Conservation (phyloP, 2,888 invertebrate genomes). For the Nasonovia ribisnigri region DNA sequence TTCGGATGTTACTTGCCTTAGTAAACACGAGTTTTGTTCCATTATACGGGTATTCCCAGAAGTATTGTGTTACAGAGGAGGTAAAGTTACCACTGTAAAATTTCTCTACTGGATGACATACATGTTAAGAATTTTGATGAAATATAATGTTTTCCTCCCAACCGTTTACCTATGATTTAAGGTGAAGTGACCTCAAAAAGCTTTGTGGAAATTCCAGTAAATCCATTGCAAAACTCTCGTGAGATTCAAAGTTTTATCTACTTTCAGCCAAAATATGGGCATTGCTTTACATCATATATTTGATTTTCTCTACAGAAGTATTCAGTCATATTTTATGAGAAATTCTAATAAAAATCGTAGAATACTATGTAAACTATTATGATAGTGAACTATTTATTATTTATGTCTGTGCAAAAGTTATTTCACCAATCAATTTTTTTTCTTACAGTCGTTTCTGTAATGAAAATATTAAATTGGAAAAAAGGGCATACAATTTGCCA, state of each 20-base stretch:
- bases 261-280: not conserved
- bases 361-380: not conserved
- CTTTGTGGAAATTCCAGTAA: constrained; percentile 6
- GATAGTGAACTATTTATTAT: not conserved
- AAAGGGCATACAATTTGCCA: not conserved
- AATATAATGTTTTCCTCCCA: constrained; percentile 36
- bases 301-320: not conserved
- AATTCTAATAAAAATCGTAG: not conserved
- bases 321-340: not conserved
- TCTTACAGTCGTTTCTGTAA: not conserved
- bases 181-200: constrained; percentile 32
- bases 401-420: not conserved
- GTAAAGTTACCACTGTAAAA: constrained; percentile 44
- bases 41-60: constrained; percentile 36
- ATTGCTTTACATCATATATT: not conserved
- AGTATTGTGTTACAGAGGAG: constrained; percentile 21
- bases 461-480: not conserved
- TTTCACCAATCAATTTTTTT: not conserved
- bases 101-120: constrained; percentile 17
- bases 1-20: not conserved
- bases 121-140: constrained; percentile 48
- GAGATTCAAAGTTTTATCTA: constrained; percentile 40
- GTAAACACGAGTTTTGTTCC: constrained; percentile 13
- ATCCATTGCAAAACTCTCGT: constrained; percentile 19
- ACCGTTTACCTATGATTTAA: constrained; percentile 46